Evolutionary conservation across 1,140 invertebrate species (phyloP).

Genomic region (Lasioglossum albipes): DNA sequence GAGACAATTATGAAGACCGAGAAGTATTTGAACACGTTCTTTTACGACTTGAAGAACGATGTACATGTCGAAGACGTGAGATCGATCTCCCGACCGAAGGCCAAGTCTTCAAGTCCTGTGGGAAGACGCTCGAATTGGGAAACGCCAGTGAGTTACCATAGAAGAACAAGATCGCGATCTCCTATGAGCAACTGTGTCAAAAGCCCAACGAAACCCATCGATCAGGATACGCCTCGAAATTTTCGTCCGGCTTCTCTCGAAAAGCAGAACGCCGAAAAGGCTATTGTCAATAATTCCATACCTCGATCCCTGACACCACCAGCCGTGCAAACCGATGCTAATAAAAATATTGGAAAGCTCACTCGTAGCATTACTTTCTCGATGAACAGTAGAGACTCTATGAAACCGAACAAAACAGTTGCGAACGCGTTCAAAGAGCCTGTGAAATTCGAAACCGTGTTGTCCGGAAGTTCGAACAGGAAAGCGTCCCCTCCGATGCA

Average conservation of each 20-base stretch:
- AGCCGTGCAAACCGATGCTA: not conserved
- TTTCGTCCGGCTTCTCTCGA: not conserved
- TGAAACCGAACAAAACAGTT: not conserved
- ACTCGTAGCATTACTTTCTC: constrained; percentile 6
- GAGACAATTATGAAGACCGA: not conserved
- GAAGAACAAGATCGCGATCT: not conserved
- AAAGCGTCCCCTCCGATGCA: not conserved
- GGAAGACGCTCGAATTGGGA: not conserved
- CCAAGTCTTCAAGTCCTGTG: constrained; percentile 1
- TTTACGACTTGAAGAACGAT: too few species aligned
- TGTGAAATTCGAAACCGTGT: not conserved
- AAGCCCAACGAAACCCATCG: constrained; percentile 8
- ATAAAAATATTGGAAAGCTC: constrained; percentile 4
- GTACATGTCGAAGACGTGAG: not conserved
- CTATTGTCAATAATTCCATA: constrained; percentile 6
- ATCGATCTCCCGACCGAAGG: not conserved
- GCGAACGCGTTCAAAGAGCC: not conserved
- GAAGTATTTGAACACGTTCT: too few species aligned
- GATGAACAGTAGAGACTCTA: not conserved
- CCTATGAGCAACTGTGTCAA: not conserved
- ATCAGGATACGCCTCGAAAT: not conserved
- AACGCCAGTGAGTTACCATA: not conserved
- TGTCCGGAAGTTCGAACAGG: not conserved
- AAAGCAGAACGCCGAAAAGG: constrained; percentile 10
- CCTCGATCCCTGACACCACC: not conserved